Conservation (phyloP, 35 echinoderm and acorn worm species). For the Lytechinus variegatus region DNA sequence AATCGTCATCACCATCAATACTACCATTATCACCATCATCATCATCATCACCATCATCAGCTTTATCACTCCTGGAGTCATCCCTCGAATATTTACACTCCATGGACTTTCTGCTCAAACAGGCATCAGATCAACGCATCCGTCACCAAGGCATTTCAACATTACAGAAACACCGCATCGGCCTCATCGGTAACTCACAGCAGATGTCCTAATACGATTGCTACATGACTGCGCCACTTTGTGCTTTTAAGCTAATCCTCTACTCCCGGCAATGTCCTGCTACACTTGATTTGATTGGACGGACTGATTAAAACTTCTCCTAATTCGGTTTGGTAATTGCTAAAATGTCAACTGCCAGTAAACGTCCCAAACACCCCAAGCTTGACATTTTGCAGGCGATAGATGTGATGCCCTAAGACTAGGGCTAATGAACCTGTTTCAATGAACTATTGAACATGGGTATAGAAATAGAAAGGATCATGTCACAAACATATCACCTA, state of each 20-base stretch:
- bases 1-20: too few relatives aligned
- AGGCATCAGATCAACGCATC: too few relatives aligned
- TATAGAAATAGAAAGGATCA: not conserved
- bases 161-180: not conserved
- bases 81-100: not conserved
- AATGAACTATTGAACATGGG: not conserved
- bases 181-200: not conserved
- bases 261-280: not conserved
- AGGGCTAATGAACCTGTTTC: not conserved
- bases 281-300: conserved; percentile 11
- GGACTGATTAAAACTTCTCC: not conserved
- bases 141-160: not conserved
- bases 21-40: too few relatives aligned
- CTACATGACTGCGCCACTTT: not conserved
- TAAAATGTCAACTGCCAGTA: not conserved
- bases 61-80: too few relatives aligned
- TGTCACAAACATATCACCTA: not conserved
- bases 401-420: not conserved
- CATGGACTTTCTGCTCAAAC: not conserved
- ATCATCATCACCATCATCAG: too few relatives aligned
- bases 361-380: not conserved
- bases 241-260: not conserved
- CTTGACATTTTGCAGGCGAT: not conserved
- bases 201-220: not conserved
- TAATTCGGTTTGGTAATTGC: conserved; percentile 12